phyloP scores from a whole-genome alignment of 1,140 invertebrate genomes.

The Pachypeltis micranthus region DNA sequence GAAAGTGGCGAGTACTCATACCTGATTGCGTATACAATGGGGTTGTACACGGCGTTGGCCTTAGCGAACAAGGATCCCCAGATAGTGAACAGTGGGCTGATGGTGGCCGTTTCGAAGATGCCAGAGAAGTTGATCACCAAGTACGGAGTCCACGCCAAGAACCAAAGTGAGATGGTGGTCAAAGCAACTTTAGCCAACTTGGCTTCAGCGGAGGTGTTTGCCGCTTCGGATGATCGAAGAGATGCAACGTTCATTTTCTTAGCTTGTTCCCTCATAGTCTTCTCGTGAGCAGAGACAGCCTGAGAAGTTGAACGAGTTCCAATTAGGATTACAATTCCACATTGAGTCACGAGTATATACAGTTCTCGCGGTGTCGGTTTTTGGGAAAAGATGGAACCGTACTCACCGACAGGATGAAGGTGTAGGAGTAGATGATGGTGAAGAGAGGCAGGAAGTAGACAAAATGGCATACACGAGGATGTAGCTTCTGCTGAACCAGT shows the following conservation, averaged over 20 bases:
- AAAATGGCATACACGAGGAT: slow-evolving; percentile 53
- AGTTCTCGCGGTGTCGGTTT: too few species aligned
- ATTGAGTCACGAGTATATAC: too few species aligned
- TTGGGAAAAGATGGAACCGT: too few species aligned
- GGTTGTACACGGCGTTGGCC: slow-evolving; percentile 66
- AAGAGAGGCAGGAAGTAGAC: slow-evolving; percentile 59
- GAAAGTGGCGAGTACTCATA: slow-evolving; percentile 27
- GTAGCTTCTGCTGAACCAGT: slow-evolving; percentile 52
- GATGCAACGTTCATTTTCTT: slow-evolving; percentile 78
- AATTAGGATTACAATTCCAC: too few species aligned
- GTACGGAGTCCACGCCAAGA: slow-evolving; percentile 75
- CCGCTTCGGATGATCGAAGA: slow-evolving; percentile 52
- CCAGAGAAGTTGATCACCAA: slow-evolving; percentile 65
- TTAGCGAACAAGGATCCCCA: slow-evolving; percentile 71
- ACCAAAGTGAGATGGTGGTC: slow-evolving; percentile 69
- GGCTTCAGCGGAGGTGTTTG: slow-evolving; percentile 55
- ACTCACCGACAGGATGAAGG: slow-evolving; percentile 61
- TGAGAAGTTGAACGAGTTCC: slow-evolving; percentile 28
- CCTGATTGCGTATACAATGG: slow-evolving; percentile 72
- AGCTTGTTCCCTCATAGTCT: slow-evolving; percentile 66
- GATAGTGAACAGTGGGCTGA: slow-evolving; percentile 60
- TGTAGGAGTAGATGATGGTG: slow-evolving; percentile 64
- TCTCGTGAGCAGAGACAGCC: slow-evolving; percentile 67
- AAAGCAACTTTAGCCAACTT: slow-evolving; percentile 70
- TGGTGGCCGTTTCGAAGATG: slow-evolving; percentile 50